phyloP scores from a whole-genome alignment of 2,888 invertebrate species.

The Temnothorax unifasciatus region DNA sequence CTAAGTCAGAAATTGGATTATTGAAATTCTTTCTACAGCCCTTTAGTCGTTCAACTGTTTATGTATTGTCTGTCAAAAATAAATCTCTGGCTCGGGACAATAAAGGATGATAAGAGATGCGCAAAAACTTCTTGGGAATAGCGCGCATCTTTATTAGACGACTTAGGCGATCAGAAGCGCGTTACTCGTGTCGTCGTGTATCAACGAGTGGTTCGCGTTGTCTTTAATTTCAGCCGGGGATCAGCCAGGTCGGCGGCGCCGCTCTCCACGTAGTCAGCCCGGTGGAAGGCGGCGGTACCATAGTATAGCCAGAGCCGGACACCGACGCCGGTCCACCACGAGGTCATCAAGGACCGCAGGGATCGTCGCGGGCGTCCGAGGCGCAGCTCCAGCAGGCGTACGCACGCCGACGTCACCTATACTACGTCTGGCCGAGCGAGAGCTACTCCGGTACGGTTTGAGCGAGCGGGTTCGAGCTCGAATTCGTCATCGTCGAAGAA shows the following conservation, averaged over 20 bases:
- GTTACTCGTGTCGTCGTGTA: conserved; percentile 32
- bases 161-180: not conserved
- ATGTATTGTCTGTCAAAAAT: not conserved
- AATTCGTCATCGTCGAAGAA: conserved; percentile 2
- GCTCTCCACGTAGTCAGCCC: conserved; percentile 82
- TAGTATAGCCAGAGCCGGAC: conserved; percentile 81
- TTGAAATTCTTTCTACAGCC: not conserved
- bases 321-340: conserved; percentile 46
- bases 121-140: conserved; percentile 37
- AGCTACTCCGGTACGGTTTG: conserved; percentile 73
- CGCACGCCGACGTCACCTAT: conserved; percentile 73
- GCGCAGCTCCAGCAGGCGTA: conserved; percentile 68
- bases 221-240: conserved; percentile 79
- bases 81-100: not conserved
- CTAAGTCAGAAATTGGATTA: not conserved
- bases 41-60: not conserved
- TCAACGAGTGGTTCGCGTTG: conserved; percentile 43
- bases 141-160: not conserved
- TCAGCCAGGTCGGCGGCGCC: conserved; percentile 80
- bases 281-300: conserved; percentile 82
- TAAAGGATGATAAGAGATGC: not conserved
- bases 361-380: conserved; percentile 66
- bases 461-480: conserved; percentile 14
- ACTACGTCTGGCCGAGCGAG: conserved; percentile 77
- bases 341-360: conserved; percentile 64